Conservation (phyloP, 2,888 invertebrate species). For the Lochmaea capreae region DNA sequence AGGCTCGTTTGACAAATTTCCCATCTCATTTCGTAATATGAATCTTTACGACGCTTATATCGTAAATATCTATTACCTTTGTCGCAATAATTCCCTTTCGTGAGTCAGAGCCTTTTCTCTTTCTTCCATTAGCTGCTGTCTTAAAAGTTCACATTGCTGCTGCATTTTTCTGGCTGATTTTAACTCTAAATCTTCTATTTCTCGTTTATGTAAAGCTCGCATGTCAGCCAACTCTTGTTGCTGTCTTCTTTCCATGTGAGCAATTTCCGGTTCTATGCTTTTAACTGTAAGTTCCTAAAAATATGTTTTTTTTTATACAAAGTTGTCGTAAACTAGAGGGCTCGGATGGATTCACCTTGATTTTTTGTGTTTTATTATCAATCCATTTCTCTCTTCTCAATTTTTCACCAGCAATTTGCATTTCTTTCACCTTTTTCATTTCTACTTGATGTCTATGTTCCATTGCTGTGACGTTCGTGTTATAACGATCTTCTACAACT, state of each 20-base stretch:
- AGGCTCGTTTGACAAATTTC: too few relatives aligned
- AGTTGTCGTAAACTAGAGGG: too few relatives aligned
- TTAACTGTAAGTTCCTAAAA: slow-evolving; percentile 83
- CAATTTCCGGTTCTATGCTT: slow-evolving; percentile 86
- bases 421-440: slow-evolving; percentile 79
- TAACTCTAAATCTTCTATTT: slow-evolving; percentile 73
- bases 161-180: slow-evolving; percentile 72
- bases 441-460: slow-evolving; percentile 83
- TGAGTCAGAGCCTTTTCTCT: slow-evolving; percentile 73
- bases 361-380: slow-evolving; percentile 85
- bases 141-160: slow-evolving; percentile 71
- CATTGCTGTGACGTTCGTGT: slow-evolving; percentile 74
- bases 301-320: too few relatives aligned
- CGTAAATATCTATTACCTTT: too few relatives aligned
- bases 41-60: too few relatives aligned
- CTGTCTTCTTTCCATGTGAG: slow-evolving; percentile 78
- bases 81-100: slow-evolving; percentile 71
- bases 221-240: slow-evolving; percentile 78
- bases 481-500: slow-evolving; percentile 75
- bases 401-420: slow-evolving; percentile 82
- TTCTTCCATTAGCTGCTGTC: slow-evolving; percentile 72
- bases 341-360: slow-evolving; percentile 71
- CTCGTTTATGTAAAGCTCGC: slow-evolving; percentile 74
- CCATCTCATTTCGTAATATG: too few relatives aligned
- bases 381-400: slow-evolving; percentile 82